Base-by-base conservation (phyloP, 2,797 vertebrate species). In the Sciurus carolinensis region DNA sequence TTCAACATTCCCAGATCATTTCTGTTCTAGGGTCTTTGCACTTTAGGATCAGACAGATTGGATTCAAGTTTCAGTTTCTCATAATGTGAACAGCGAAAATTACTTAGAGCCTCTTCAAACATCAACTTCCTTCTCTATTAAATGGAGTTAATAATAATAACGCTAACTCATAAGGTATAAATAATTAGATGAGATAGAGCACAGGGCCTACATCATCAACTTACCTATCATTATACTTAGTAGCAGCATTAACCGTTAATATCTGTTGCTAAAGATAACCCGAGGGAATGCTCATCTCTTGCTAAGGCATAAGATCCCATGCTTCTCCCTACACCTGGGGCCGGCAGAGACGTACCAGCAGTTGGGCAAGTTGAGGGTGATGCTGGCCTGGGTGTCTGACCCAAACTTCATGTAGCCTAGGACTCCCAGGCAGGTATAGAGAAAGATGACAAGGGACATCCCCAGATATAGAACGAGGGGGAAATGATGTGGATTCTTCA, bases 351-450 rank as follows among this genome's bases (percentile, higher is more conserved):
- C 99, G 98, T 98, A 99, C 99, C 99, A 99, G 98, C 99, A 99
- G 97, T 99, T 99, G 22, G 99, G 99, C 93, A 99, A 98, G 98
- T 99, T 99, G 92, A 99, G 99, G 0, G 99, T 99, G 97, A 99
- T 99, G 99, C 99, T 99, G 85, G 99, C 98, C 5, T 98, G 98
- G 22, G 99, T 99, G 59, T 97, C 88, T 0, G 97, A 96, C 59
- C 99, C 99, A 0, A 99, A 99, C 95, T 99, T 99, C 98, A 99
- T 97, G 96, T 99, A 99, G 0, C 99, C 99, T 17, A 99, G 98
- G 7, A 99, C 99, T 0, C 99, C 99, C 36, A 99, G 98, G 97
- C 99, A 99, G 98, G 99, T 98, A 98, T 99, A 99, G 95, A 99
- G 97, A 92, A 98, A 11, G 62, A 99, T 99, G 97, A 99, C 99